phyloP scores from a whole-genome alignment of 2,797 vertebrate genomes.

The Lerista edwardsae region DNA sequence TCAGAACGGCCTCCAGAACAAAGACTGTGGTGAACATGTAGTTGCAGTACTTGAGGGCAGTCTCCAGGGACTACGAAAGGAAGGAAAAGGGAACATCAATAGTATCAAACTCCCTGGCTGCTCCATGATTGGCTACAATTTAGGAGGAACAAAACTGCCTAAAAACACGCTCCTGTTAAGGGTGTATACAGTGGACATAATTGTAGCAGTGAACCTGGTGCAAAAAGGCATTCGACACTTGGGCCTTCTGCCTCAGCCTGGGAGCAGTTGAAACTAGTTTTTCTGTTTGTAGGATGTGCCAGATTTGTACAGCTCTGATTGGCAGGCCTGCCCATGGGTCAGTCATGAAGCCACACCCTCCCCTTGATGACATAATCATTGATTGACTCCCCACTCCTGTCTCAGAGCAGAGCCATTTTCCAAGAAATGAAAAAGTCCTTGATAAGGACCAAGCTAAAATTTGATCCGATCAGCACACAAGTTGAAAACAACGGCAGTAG shows the following conservation, averaged over 20 bases:
- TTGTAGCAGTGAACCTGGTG: neutral
- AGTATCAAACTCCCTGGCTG: neutral
- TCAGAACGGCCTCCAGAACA: conserved; percentile 92
- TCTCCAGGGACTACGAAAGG: conserved; percentile 86
- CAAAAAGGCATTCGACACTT: neutral
- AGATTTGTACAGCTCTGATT: neutral
- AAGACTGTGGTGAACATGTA: conserved; percentile 97
- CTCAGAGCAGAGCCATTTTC: neutral
- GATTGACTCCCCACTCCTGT: neutral
- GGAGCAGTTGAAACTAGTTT: neutral
- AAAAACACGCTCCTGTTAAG: neutral
- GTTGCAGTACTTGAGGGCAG: conserved; percentile 93
- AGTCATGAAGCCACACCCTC: neutral
- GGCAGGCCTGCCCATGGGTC: neutral
- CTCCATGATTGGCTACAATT: neutral
- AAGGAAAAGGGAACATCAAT: conserved; percentile 44
- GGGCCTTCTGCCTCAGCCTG: neutral
- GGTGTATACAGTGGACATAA: too few relatives aligned
- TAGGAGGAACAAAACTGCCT: neutral
- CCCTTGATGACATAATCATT: too few relatives aligned
- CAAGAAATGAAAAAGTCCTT: neutral
- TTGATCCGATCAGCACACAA: neutral
- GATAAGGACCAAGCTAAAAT: neutral
- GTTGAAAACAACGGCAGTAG: neutral
- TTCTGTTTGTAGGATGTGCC: neutral